Evolutionary conservation across 2,113 vertebrate species (phyloP).

Genomic region (Semnornis frantzii): DNA sequence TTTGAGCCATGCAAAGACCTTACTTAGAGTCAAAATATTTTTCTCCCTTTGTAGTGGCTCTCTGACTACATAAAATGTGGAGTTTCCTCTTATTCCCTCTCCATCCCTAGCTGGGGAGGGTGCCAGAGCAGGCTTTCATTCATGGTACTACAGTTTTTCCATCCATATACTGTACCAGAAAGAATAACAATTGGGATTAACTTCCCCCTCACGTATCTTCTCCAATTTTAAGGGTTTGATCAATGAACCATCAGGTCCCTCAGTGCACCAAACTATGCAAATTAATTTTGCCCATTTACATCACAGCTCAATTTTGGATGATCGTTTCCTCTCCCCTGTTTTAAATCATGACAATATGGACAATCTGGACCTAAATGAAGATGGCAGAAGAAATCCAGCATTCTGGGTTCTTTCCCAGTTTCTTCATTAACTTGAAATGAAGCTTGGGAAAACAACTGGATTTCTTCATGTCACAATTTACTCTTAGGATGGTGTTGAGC

Average conservation of each 20-base stretch:
- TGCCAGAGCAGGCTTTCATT: slow-evolving; percentile 31
- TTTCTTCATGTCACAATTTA: not conserved
- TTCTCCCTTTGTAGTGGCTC: slow-evolving; percentile 52
- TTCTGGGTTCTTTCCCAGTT: not conserved
- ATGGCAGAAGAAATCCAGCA: not conserved
- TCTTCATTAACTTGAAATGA: not conserved
- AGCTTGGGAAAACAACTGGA: not conserved
- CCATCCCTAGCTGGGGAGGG: slow-evolving; percentile 13
- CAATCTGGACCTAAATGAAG: not conserved
- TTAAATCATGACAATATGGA: not conserved
- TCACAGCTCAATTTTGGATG: not conserved
- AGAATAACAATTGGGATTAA: not conserved
- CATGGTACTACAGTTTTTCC: slow-evolving; percentile 43
- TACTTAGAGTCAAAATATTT: slow-evolving; percentile 62
- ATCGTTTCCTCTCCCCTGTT: not conserved
- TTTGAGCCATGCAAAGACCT: not conserved
- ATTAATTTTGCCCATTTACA: not conserved
- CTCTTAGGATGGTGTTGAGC: not conserved
- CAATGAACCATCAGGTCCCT: not conserved
- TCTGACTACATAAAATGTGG: not conserved
- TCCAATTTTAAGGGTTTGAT: not conserved
- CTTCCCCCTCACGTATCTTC: not conserved
- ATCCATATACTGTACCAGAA: not conserved
- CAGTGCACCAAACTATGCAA: not conserved
- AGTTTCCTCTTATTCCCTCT: slow-evolving; percentile 59